Evolutionary conservation across 2,797 vertebrate genomes (phyloP).

Genomic region (Chrosomus eos): DNA sequence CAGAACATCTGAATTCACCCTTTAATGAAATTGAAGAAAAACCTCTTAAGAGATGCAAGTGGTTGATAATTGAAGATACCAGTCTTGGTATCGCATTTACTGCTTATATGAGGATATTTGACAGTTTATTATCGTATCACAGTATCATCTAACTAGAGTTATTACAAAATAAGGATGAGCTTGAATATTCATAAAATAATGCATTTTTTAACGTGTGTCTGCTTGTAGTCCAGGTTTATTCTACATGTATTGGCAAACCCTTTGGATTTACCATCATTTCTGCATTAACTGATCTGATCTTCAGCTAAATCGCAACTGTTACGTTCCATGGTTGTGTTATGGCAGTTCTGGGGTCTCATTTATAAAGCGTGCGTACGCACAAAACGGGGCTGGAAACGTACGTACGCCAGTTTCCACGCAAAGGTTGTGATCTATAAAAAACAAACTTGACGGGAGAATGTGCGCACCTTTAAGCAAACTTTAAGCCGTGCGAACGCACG

Average conservation of each 20-base stretch:
- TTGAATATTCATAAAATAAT: neutral
- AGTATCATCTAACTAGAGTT: neutral
- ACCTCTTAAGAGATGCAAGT: conserved; percentile 51
- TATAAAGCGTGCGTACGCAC: no score
- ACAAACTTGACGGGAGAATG: no score
- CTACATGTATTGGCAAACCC: neutral
- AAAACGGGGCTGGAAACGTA: no score
- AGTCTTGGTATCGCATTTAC: neutral
- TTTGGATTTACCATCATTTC: neutral
- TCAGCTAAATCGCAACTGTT: neutral
- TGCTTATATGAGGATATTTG: neutral
- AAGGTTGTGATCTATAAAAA: no score
- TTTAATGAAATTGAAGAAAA: conserved; percentile 55
- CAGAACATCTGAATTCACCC: conserved; percentile 64
- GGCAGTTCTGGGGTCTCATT: no score
- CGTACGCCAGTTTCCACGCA: no score
- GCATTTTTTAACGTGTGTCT: neutral
- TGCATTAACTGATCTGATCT: neutral
- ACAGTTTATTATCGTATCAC: no score
- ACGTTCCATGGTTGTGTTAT: no score
- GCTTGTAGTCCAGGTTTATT: neutral
- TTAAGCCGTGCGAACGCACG: no score
- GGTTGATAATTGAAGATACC: neutral
- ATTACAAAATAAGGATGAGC: neutral
- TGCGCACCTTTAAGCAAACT: no score